Conservation (phyloP, 1,140 invertebrate species). For the Eupristina koningsbergeri region DNA sequence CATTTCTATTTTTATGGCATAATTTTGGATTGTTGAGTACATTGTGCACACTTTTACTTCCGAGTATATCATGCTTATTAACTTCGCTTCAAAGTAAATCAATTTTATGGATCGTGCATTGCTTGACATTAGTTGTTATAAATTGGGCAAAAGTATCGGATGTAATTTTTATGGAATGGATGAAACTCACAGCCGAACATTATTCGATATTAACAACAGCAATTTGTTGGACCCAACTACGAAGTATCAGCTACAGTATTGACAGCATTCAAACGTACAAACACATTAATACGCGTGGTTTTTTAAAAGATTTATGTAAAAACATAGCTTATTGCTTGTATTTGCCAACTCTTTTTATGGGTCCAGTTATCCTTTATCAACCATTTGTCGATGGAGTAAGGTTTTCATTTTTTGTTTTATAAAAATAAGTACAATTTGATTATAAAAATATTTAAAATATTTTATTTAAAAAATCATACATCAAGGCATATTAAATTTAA, state of each 20-base stretch:
- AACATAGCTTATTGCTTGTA: conserved; percentile 85
- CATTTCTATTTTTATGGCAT: conserved; percentile 60
- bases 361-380: conserved; percentile 85
- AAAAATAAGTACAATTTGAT: conserved; percentile 3
- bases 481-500: too few species aligned
- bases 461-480: neutral
- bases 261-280: conserved; percentile 66
- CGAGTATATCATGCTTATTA: conserved; percentile 65
- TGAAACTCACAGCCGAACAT: conserved; percentile 60
- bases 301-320: conserved; percentile 67
- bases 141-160: conserved; percentile 64
- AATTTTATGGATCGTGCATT: conserved; percentile 65
- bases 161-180: conserved; percentile 58
- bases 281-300: conserved; percentile 55
- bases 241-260: conserved; percentile 75
- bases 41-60: conserved; percentile 64
- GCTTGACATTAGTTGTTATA: conserved; percentile 63
- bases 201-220: conserved; percentile 69
- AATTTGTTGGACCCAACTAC: conserved; percentile 75
- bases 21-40: conserved; percentile 62
- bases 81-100: conserved; percentile 60
- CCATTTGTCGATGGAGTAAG: conserved; percentile 76
- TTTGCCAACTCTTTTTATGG: conserved; percentile 84
- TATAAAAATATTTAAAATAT: neutral
- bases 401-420: conserved; percentile 51